These are phyloP conservation scores for Microdon myrmicae DNA, from an alignment of 2,888 invertebrate species.

Conservation along the genomic window DNA sequence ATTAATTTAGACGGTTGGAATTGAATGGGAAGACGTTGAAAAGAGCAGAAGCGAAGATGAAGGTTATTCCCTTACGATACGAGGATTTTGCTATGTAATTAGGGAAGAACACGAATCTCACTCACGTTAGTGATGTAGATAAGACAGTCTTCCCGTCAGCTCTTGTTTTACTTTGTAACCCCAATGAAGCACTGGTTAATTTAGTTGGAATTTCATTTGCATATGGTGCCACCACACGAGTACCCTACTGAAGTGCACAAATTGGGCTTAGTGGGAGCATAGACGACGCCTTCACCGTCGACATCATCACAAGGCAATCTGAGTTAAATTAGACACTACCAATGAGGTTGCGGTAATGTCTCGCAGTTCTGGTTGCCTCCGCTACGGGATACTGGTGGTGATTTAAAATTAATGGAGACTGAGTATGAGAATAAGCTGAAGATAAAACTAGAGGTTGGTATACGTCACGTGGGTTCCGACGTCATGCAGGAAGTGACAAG, in stretches of 20 bases:
- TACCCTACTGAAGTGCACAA: slow-evolving; percentile 36
- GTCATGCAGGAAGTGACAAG: too few species aligned
- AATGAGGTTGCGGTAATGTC: too few species aligned
- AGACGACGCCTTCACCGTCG: slow-evolving; percentile 12
- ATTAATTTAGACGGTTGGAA: slow-evolving; percentile 46
- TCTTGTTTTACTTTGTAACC: slow-evolving; percentile 40
- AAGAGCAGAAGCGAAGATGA: too few species aligned
- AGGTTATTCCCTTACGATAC: too few species aligned
- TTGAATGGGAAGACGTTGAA: too few species aligned
- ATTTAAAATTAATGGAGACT: slow-evolving; percentile 50
- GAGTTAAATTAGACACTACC: slow-evolving; percentile 34
- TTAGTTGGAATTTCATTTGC: slow-evolving; percentile 48
- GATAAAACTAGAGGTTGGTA: too few species aligned
- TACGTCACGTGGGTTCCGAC: too few species aligned
- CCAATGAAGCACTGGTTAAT: slow-evolving; percentile 38
- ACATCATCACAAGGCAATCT: slow-evolving; percentile 32
- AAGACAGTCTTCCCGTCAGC: slow-evolving; percentile 45
- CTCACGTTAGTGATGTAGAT: slow-evolving; percentile 43
- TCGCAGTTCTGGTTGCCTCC: too few species aligned
- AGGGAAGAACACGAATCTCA: slow-evolving; percentile 45
- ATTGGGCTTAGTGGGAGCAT: slow-evolving; percentile 21
- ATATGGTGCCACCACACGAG: slow-evolving; percentile 42
- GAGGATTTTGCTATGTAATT: slow-evolving; percentile 44
- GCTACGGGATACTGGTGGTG: slow-evolving; percentile 38
- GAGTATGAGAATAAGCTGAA: slow-evolving; percentile 26